Percentiles rank a stretch among this genome's conserved stretches.
Evolutionary conservation across 2,113 vertebrate genomes (phyloP).

Genomic region (Lanius ludovicianus): DNA sequence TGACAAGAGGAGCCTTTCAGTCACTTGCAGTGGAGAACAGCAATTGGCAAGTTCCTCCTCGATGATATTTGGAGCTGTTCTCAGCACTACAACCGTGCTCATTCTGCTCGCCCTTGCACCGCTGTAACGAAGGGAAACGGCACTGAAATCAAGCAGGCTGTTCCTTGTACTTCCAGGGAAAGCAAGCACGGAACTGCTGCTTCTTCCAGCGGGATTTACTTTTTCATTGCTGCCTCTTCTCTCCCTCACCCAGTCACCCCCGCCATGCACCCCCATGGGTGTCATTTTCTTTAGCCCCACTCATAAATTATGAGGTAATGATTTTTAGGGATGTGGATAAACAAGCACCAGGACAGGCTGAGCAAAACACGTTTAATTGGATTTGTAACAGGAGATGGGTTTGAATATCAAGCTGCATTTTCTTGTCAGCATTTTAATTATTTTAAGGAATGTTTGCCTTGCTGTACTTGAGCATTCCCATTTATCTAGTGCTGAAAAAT

Average conservation of each 20-base stretch:
- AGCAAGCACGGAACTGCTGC: fast-evolving
- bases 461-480: neutral
- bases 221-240: neutral
- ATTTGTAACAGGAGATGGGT: neutral
- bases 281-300: neutral
- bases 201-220: fast-evolving
- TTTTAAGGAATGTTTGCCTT: neutral
- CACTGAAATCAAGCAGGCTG: neutral
- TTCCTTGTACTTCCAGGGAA: neutral
- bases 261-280: fast-evolving
- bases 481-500: neutral
- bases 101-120: neutral
- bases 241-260: neutral
- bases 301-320: neutral
- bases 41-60: neutral
- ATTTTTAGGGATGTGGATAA: neutral
- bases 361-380: neutral
- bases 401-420: neutral
- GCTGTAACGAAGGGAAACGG: neutral
- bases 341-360: neutral
- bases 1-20: conserved; percentile 31
- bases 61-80: neutral
- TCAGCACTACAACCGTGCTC: neutral
- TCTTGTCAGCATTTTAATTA: neutral
- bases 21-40: neutral